Conservation (phyloP, 2,113 vertebrate genomes). For the Picathartes gymnocephalus region DNA sequence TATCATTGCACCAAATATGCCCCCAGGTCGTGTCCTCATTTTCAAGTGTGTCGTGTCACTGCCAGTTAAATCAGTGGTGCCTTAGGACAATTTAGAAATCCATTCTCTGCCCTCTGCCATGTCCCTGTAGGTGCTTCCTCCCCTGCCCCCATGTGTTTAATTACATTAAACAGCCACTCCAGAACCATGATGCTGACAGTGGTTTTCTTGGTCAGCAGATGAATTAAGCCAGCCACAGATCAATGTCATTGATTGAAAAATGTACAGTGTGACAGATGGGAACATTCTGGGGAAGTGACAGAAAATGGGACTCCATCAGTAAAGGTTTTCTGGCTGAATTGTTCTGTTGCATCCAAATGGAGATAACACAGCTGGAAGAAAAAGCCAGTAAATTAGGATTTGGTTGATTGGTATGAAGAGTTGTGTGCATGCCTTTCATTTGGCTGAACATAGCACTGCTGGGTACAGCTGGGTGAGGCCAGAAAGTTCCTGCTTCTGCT, state of each 20-base stretch:
- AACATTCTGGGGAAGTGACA: neutral
- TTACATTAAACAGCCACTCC: neutral
- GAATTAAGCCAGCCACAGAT: neutral
- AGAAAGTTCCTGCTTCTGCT: neutral
- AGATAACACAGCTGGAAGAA: neutral
- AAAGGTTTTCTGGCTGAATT: neutral
- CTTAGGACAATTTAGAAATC: neutral
- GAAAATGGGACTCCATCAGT: neutral
- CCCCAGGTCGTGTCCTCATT: neutral
- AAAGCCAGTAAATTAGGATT: neutral
- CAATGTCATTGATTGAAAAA: neutral
- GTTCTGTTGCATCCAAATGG: neutral
- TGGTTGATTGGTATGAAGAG: neutral
- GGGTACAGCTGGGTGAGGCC: neutral
- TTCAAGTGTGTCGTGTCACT: neutral
- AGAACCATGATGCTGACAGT: neutral
- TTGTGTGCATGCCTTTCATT: fast-evolving
- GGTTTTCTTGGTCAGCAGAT: neutral
- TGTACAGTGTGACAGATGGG: neutral
- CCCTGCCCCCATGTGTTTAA: neutral
- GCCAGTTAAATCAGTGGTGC: neutral
- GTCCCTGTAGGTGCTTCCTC: neutral
- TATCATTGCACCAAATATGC: neutral
- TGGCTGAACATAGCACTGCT: neutral
- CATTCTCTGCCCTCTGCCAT: neutral